phyloP scores from a whole-genome alignment of 2,888 invertebrate species.

The Sabellastarte sp. region DNA sequence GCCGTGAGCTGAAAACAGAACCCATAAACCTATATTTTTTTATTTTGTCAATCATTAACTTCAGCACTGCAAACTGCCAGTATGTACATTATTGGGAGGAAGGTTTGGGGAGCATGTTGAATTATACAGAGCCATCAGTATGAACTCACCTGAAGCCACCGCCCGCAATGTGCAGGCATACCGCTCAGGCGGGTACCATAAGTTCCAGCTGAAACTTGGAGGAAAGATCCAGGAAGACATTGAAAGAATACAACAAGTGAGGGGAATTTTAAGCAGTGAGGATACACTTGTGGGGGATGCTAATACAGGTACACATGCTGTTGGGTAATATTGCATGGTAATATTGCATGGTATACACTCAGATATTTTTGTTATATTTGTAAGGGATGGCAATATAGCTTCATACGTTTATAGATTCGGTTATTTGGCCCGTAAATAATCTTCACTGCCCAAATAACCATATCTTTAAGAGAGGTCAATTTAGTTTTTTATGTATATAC shows the following conservation, averaged over 20 bases:
- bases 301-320: slow-evolving; percentile 17
- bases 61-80: slow-evolving; percentile 17
- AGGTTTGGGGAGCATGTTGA: slow-evolving; percentile 16
- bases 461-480: no score
- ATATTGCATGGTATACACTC: no score
- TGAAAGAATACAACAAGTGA: slow-evolving; percentile 1
- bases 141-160: slow-evolving; percentile 14
- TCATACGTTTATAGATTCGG: no score
- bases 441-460: no score
- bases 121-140: slow-evolving; percentile 21
- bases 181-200: slow-evolving; percentile 13
- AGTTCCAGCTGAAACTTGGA: slow-evolving; percentile 23
- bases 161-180: slow-evolving; percentile 14
- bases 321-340: no score
- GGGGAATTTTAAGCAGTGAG: slow-evolving; percentile 4
- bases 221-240: slow-evolving; percentile 19
- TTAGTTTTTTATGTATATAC: no score
- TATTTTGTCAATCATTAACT: no score
- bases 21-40: no score
- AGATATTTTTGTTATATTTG: no score
- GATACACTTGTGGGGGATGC: slow-evolving; percentile 18
- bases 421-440: no score
- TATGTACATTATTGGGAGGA: slow-evolving; percentile 22
- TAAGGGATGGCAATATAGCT: no score
- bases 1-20: no score